Evolutionary conservation across 2,888 invertebrate genomes (phyloP).

Genomic region (Amiota communis): DNA sequence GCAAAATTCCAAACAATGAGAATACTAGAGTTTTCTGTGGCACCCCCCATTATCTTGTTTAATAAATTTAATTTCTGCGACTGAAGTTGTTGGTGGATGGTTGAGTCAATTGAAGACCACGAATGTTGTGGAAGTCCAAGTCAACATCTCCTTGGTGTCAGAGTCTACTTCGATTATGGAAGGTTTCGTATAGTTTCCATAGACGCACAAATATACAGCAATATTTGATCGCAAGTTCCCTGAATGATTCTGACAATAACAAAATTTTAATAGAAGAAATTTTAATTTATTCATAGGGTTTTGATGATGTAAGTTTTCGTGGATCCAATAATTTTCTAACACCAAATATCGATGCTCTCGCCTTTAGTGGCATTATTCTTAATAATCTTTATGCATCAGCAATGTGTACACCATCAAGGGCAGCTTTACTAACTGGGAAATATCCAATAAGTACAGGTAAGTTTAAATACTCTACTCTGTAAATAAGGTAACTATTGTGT

Average conservation of each 20-base stretch:
- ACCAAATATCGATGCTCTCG: conserved; percentile 91
- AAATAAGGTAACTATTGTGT: neutral
- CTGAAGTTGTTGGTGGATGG: too few species aligned
- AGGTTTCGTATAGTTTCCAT: too few species aligned
- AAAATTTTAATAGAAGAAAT: neutral
- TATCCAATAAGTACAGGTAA: conserved; percentile 87
- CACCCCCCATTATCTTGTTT: too few species aligned
- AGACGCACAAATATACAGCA: too few species aligned
- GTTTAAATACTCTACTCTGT: conserved; percentile 11
- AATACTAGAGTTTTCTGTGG: too few species aligned
- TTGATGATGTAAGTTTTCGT: conserved; percentile 93
- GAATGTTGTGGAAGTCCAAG: too few species aligned
- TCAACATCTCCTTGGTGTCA: too few species aligned
- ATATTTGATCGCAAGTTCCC: too few species aligned
- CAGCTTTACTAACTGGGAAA: conserved; percentile 88
- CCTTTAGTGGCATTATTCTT: conserved; percentile 87
- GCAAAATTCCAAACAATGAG: too few species aligned
- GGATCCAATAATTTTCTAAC: conserved; percentile 92
- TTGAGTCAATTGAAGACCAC: too few species aligned
- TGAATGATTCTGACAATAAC: neutral
- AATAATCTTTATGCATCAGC: conserved; percentile 87
- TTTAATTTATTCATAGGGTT: conserved; percentile 78
- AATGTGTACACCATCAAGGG: conserved; percentile 88
- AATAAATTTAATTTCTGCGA: too few species aligned
- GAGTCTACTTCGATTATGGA: too few species aligned